These are phyloP conservation scores for Sebastes paucispinis DNA, from an alignment of 2,797 vertebrate species.

Conservation along the genomic window DNA sequence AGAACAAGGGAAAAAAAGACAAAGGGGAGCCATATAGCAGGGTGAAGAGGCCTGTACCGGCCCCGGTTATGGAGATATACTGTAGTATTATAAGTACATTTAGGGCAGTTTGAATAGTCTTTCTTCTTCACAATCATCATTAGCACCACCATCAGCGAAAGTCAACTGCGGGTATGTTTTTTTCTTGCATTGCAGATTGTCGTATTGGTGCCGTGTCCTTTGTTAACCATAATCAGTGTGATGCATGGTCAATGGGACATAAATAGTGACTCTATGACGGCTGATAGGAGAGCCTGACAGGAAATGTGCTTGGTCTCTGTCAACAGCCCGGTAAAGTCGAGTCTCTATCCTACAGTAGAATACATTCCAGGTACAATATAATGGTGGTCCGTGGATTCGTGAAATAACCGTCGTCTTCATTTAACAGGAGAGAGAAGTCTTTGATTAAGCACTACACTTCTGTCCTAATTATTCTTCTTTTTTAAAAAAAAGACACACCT, in stretches of 20 bases:
- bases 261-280: conserved; percentile 42
- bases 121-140: conserved; percentile 46
- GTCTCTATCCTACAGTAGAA: conserved; percentile 62
- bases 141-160: conserved; percentile 47
- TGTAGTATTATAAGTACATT: conserved; percentile 48
- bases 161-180: conserved; percentile 20
- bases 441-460: conserved; percentile 54
- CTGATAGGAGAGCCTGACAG: conserved; percentile 44
- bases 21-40: conserved; percentile 45
- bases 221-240: conserved; percentile 20
- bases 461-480: conserved; percentile 22
- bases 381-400: conserved; percentile 38
- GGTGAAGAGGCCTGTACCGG: conserved; percentile 36
- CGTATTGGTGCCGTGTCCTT: conserved; percentile 37
- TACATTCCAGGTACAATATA: conserved; percentile 69
- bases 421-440: conserved; percentile 51
- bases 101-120: conserved; percentile 62
- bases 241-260: conserved; percentile 44
- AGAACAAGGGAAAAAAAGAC: conserved; percentile 28
- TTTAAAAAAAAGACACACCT: conserved; percentile 34
- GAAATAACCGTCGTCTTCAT: conserved; percentile 42
- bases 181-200: conserved; percentile 49
- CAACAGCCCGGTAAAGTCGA: conserved; percentile 57
- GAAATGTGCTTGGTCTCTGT: conserved; percentile 78
- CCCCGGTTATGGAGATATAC: conserved; percentile 45